Percentiles rank a stretch among this genome's conserved stretches.
phyloP scores from a whole-genome alignment of 2,113 vertebrate species.

The Chionomys nivalis region DNA sequence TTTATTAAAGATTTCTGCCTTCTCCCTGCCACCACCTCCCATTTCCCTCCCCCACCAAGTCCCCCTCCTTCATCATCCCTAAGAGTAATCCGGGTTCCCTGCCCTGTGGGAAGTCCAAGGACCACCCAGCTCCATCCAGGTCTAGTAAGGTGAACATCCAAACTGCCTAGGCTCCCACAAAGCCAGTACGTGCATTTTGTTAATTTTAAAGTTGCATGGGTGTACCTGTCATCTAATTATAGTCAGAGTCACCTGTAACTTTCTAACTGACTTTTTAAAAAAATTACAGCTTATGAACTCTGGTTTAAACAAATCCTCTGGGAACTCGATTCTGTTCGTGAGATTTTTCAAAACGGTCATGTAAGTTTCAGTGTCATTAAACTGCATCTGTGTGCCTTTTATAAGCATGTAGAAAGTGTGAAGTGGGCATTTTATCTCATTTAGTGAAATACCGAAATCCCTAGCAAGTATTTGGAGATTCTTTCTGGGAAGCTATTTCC shows the following conservation, averaged over 20 bases:
- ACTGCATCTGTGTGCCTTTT: neutral
- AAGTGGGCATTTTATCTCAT: neutral
- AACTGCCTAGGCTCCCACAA: too few species aligned
- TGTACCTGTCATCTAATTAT: neutral
- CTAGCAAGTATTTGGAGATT: neutral
- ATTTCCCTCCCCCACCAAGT: too few species aligned
- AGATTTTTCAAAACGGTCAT: slow-evolving; percentile 94
- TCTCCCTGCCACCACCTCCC: too few species aligned
- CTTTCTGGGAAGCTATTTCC: neutral
- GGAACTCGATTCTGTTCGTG: slow-evolving; percentile 96
- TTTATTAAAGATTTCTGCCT: too few species aligned
- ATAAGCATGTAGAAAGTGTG: neutral
- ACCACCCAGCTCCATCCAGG: too few species aligned
- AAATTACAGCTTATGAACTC: slow-evolving; percentile 92
- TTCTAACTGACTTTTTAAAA: slow-evolving; percentile 58
- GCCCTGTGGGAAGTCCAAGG: too few species aligned
- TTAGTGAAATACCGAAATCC: neutral
- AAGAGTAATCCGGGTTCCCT: too few species aligned
- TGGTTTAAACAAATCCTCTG: slow-evolving; percentile 99
- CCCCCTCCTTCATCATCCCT: too few species aligned
- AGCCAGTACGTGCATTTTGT: too few species aligned
- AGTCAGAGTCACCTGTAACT: neutral
- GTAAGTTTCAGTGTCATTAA: slow-evolving; percentile 87
- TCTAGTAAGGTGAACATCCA: too few species aligned
- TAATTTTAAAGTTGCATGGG: neutral